Conservation (phyloP, 2,113 vertebrate genomes). For the Orientallactaga bullata region DNA sequence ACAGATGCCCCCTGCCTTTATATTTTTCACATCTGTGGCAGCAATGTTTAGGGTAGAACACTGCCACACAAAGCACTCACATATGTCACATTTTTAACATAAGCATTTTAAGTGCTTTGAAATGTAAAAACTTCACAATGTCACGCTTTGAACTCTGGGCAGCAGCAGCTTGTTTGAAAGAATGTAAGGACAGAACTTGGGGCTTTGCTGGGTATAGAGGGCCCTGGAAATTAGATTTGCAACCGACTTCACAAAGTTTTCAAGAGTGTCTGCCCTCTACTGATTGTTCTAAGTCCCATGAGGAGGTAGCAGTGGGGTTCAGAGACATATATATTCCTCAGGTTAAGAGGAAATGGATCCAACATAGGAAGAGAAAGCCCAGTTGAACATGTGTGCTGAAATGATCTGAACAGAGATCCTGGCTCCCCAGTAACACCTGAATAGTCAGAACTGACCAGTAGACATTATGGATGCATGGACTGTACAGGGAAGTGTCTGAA, state of each 20-base stretch:
- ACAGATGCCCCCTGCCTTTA: neutral
- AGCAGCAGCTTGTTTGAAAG: neutral
- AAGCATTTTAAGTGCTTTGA: neutral
- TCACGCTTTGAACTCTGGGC: neutral
- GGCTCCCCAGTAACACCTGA: neutral
- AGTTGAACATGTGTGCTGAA: neutral
- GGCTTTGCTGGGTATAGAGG: neutral
- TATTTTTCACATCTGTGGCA: neutral
- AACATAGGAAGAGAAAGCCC: neutral
- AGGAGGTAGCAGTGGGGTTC: neutral
- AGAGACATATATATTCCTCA: neutral
- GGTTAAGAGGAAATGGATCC: neutral
- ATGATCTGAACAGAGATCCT: neutral
- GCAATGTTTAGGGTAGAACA: neutral
- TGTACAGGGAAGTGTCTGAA: neutral
- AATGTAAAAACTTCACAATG: neutral
- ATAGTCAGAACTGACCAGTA: neutral
- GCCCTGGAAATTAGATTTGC: neutral
- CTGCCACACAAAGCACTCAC: neutral
- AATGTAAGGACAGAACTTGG: neutral
- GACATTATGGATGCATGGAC: neutral
- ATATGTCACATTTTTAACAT: neutral
- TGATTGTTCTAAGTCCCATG: neutral
- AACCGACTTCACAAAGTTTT: neutral
- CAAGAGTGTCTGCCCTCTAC: neutral